Conservation (phyloP, 1,140 invertebrate species). For the Dendroctonus ponderosae region DNA sequence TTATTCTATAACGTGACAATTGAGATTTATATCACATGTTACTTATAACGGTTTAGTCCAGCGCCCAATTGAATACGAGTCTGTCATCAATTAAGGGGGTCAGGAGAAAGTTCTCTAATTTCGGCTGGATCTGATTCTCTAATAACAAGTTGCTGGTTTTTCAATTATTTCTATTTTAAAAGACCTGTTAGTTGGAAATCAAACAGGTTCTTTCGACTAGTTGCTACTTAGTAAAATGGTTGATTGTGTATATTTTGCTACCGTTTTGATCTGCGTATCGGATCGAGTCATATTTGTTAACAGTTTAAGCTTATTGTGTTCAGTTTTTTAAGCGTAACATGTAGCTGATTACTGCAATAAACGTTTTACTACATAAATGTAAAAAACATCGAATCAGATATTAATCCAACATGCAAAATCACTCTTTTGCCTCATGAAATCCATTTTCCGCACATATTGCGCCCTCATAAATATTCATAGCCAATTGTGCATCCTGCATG, state of each 20-base stretch:
- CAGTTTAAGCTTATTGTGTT: too few species aligned
- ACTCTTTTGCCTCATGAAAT: constrained; percentile 13
- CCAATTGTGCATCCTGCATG: constrained; percentile 6
- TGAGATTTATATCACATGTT: too few species aligned
- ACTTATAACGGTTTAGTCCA: too few species aligned
- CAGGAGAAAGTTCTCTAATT: too few species aligned
- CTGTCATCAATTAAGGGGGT: too few species aligned
- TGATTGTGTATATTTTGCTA: background rate
- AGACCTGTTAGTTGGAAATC: constrained; percentile 21
- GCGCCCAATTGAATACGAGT: background rate
- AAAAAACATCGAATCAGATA: background rate
- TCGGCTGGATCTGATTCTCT: constrained; percentile 7
- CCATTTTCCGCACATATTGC: constrained; percentile 8
- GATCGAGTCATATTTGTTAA: too few species aligned
- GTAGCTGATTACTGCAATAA: too few species aligned
- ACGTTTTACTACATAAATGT: background rate
- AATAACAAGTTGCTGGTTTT: constrained; percentile 13
- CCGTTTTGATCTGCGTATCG: too few species aligned
- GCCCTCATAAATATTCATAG: constrained; percentile 18
- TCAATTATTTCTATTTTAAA: constrained; percentile 6
- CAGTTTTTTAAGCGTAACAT: too few species aligned
- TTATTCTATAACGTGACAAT: too few species aligned
- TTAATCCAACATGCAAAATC: constrained; percentile 6
- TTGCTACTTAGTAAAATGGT: constrained; percentile 4
- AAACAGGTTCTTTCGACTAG: constrained; percentile 15